Conservation (phyloP, 2,113 vertebrate genomes). For the Empidonax traillii region DNA sequence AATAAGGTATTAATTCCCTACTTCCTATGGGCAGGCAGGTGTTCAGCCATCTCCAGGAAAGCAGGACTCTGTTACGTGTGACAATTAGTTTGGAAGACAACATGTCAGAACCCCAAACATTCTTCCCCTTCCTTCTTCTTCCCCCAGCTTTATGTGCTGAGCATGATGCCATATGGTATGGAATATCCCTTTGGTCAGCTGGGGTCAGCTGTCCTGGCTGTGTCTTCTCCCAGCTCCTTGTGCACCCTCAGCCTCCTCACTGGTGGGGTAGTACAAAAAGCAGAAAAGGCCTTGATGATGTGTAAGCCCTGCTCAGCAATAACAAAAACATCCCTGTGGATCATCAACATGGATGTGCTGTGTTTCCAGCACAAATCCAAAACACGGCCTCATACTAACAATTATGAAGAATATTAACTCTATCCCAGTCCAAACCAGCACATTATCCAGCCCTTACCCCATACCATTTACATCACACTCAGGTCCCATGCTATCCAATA, state of each 20-base stretch:
- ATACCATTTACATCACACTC: background rate
- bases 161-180: background rate
- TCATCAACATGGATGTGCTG: background rate
- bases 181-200: background rate
- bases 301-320: background rate
- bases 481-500: background rate
- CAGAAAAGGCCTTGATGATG: background rate
- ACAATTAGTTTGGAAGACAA: background rate
- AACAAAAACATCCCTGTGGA: background rate
- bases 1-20: background rate
- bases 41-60: background rate
- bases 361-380: background rate
- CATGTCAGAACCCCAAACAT: background rate
- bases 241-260: background rate
- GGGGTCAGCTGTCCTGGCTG: background rate
- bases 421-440: background rate
- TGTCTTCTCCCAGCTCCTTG: background rate
- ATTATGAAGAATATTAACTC: background rate
- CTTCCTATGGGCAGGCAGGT: background rate
- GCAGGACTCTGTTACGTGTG: rapidly evolving
- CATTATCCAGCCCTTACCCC: background rate
- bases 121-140: background rate
- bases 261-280: background rate
- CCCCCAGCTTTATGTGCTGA: background rate
- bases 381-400: background rate